Conservation (phyloP, 2,888 invertebrate species). For the Caenorhabditis imperialis region DNA sequence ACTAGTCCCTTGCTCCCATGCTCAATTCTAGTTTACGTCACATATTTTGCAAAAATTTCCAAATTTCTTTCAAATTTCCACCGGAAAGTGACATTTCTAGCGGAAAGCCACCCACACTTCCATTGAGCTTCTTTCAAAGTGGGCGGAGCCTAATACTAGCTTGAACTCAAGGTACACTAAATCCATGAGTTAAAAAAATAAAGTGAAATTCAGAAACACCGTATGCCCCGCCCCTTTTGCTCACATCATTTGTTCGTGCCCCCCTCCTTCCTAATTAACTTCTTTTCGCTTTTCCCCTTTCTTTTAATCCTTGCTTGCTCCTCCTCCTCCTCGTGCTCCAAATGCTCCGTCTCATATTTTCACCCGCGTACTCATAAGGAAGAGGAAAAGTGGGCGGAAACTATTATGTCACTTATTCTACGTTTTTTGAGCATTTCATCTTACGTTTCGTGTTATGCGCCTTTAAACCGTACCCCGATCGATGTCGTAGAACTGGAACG, state of each 20-base stretch:
- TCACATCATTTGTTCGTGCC: slow-evolving; percentile 39
- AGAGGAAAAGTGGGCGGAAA: not conserved
- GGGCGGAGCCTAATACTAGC: too few relatives aligned
- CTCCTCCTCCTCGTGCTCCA: slow-evolving; percentile 9
- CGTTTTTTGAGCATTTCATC: too few relatives aligned
- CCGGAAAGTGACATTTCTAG: slow-evolving; percentile 21
- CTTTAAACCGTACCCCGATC: slow-evolving; percentile 51
- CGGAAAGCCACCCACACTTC: slow-evolving; percentile 14
- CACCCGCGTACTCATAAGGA: not conserved
- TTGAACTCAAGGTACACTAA: too few relatives aligned
- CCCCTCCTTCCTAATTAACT: slow-evolving; percentile 43
- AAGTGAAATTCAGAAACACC: too few relatives aligned
- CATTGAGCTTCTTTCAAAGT: not conserved
- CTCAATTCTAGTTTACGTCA: slow-evolving; percentile 15
- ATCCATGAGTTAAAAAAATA: slow-evolving; percentile 2
- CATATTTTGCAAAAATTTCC: not conserved
- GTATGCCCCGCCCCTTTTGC: not conserved
- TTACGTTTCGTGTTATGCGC: not conserved
- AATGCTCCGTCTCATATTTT: slow-evolving; percentile 11
- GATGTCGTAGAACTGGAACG: slow-evolving; percentile 64
- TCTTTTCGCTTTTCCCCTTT: slow-evolving; percentile 23
- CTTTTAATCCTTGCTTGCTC: slow-evolving; percentile 35
- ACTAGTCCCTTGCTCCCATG: too few relatives aligned
- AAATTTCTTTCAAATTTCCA: too few relatives aligned
- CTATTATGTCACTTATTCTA: too few relatives aligned